These are phyloP conservation scores for Spermophilus dauricus DNA, from an alignment of 2,113 vertebrate genomes.

Conservation along the genomic window DNA sequence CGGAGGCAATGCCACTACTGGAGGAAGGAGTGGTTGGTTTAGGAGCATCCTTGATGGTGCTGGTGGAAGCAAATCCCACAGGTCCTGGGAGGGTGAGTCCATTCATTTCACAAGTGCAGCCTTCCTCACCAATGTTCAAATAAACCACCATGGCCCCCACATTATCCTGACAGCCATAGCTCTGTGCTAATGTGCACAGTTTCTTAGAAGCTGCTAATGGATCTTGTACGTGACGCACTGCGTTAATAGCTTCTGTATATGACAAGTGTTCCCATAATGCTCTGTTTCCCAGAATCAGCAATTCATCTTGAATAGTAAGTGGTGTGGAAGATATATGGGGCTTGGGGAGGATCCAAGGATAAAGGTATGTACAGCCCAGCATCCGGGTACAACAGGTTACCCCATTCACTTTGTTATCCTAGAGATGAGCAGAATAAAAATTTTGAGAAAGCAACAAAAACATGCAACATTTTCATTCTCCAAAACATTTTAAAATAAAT, in stretches of 20 bases:
- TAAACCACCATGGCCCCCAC: constrained; percentile 95
- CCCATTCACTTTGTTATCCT: constrained; percentile 99
- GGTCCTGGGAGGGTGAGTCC: constrained; percentile 86
- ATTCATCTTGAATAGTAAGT: constrained; percentile 95
- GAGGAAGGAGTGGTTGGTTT: constrained; percentile 92
- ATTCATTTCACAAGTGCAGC: constrained; percentile 94
- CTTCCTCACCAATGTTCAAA: constrained; percentile 93
- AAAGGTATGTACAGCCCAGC: constrained; percentile 97
- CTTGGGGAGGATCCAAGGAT: constrained; percentile 96
- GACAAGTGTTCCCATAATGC: constrained; percentile 95
- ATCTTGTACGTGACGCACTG: constrained; percentile 92
- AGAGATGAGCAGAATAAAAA: constrained; percentile 79
- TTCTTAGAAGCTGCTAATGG: constrained; percentile 95
- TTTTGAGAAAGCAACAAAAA: constrained; percentile 55
- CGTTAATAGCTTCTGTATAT: constrained; percentile 92
- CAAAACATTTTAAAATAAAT: background rate
- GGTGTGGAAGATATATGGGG: constrained; percentile 94
- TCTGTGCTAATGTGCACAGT: constrained; percentile 96
- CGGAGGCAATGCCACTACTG: constrained; percentile 94
- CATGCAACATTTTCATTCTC: background rate
- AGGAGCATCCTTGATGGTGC: constrained; percentile 86
- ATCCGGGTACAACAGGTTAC: constrained; percentile 98
- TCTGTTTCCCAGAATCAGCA: constrained; percentile 96
- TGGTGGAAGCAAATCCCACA: constrained; percentile 86
- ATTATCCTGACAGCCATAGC: constrained; percentile 97